Base-by-base conservation (phyloP, 2,797 vertebrate genomes). In the Peromyscus aztecus region DNA sequence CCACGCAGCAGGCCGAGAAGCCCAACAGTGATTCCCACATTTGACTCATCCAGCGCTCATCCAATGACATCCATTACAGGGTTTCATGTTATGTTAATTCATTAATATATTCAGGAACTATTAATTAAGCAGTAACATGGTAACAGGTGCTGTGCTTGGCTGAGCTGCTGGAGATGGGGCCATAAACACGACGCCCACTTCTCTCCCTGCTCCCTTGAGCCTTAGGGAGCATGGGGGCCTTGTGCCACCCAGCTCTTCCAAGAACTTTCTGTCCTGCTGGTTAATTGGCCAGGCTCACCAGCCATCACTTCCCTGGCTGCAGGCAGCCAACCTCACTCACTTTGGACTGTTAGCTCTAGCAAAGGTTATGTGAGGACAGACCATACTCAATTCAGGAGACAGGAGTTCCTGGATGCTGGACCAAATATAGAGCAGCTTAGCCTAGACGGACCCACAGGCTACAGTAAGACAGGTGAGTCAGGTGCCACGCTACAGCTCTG, bases 31-130 rank as follows among this genome's bases (percentile, higher is more conserved):
- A 75, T 67, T 37, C 6, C 73, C 69, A 71, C 40, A 31, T 57
- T 84, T 65, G 67, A 76, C 52, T 52, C 82, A 86, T 5, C 11
- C 43, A 73, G 43, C 75, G 86, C 86, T 90, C 63, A 78, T 57
- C 85, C 89, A 71, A 86, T 6, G 52, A 4, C 86, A 91, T 80
- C 76, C 52, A 49, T 52, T 76, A 86, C 71, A 78, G 91, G 80
- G 78, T 27, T 89, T 84, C 80, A 23, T 95, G 76, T 80, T 87
- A 92, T 90, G 94, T 55, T 94, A 97, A 96, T 94, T 92, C 91
- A 93, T 96, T 95, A 96, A 96, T 89, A 85, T 40, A 96, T 93
- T 96, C 89, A 90, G 73, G 65, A 93, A 75, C 49, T 81, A 92
- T 89, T 94, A 96, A 97, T 85, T 84, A 95, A 96, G 14, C 77